Conservation (phyloP, 2,113 vertebrate genomes). For the Megaceryle torquata region DNA sequence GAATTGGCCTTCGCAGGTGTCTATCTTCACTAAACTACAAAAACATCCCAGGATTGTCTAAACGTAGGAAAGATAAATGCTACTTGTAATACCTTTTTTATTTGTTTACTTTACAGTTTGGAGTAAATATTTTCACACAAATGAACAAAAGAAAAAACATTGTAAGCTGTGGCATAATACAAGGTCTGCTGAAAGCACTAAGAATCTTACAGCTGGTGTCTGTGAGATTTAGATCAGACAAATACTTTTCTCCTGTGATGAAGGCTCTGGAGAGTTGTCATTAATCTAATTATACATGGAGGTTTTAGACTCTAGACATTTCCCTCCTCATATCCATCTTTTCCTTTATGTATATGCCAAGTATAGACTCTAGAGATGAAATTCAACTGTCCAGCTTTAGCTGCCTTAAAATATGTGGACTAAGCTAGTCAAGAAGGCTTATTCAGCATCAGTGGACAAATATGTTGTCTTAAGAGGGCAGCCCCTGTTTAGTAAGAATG, state of each 20-base stretch:
- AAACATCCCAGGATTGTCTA: background rate
- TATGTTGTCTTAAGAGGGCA: background rate
- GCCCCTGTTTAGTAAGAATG: background rate
- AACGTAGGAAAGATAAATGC: background rate
- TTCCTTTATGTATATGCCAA: background rate
- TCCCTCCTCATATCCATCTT: background rate
- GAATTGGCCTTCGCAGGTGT: background rate
- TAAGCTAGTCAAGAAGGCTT: background rate
- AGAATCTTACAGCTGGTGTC: background rate
- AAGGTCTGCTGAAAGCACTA: background rate
- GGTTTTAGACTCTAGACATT: background rate
- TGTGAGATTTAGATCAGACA: background rate
- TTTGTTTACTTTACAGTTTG: conserved; percentile 8
- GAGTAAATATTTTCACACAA: background rate
- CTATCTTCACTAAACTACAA: background rate
- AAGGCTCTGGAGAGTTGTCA: background rate
- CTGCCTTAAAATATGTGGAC: background rate
- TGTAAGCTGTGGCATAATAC: background rate
- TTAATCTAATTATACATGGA: conserved; percentile 23
- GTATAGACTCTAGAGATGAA: background rate
- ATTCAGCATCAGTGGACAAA: background rate
- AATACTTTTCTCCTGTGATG: background rate
- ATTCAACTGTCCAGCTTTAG: background rate
- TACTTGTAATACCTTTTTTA: background rate
- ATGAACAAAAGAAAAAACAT: background rate